Percentiles rank a stretch among this genome's conserved stretches.
Conservation (phyloP, 2,797 vertebrate species). For the Rhinogobio ventralis region DNA sequence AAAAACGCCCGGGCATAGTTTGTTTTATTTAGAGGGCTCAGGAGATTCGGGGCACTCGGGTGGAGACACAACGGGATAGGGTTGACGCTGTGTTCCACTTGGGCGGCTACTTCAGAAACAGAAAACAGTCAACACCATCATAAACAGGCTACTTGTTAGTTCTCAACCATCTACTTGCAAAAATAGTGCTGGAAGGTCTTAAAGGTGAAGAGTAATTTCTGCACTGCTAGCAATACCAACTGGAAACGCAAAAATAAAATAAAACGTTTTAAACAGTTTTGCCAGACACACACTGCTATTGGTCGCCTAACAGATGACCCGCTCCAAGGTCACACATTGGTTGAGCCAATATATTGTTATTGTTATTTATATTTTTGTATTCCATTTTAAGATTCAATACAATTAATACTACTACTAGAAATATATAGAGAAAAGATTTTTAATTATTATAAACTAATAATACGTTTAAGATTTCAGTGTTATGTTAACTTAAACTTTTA, state of each 20-base stretch:
- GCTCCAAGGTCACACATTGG: neutral
- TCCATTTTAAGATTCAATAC: neutral
- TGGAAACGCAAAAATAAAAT: neutral
- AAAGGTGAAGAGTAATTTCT: neutral
- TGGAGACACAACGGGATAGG: neutral
- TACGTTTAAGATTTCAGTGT: neutral
- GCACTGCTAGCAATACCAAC: neutral
- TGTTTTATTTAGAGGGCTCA: conserved; percentile 16
- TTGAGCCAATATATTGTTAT: neutral
- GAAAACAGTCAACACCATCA: neutral
- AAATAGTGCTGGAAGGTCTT: neutral
- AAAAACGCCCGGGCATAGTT: neutral
- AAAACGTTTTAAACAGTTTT: neutral
- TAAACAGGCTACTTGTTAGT: neutral
- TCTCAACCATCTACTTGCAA: neutral
- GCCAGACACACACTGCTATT: neutral
- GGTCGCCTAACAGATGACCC: neutral
- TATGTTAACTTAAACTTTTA: neutral
- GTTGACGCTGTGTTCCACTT: conserved; percentile 10
- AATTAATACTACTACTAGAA: too few relatives aligned
- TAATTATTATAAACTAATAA: neutral
- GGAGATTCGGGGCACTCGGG: neutral
- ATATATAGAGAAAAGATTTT: neutral
- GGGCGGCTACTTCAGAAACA: neutral
- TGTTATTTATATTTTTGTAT: neutral